Evolutionary conservation across 1,140 invertebrate genomes (phyloP), one percentile per base, ranked within the genome.

Genomic region (Temnothorax longispinosus): DNA sequence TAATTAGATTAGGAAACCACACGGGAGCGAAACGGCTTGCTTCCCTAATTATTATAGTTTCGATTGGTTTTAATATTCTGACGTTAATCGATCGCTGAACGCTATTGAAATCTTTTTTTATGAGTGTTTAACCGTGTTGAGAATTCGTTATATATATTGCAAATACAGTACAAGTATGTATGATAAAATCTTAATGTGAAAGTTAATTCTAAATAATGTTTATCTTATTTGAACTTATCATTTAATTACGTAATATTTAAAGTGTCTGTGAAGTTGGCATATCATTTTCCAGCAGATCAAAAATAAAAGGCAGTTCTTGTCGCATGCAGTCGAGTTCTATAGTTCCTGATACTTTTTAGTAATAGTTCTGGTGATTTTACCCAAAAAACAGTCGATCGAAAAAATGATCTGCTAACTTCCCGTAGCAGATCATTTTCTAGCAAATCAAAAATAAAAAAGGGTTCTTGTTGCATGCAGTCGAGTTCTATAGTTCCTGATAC

Each of bases 1-100:
- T 82, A 82, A 86, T 86, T 86, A 82, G 77, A 86, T 86, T 86
- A 81, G 67, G 69, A 77, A 32, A 18, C 15, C 27, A 54, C 10
- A 50, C 54, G 41, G 13, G 3, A 6, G 38, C 38, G 38, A 35
- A 62, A 21, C n/a, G 7, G n/a, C 38, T 32, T 11, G 47, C n/a
- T 67, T 41, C 13, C 2, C 11, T n/a, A 18, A 52, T 18, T 27
- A 27, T 54, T 41, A 67, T 32, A 27, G 27, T 27, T 54, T 52
- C 13, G 3, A 78, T 38, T 1, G 38, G 15, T 67, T 80, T 80
- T 27, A 32, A 8, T 54, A 67, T 18, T 67, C n/a, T 6, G 18
- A 65, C 13, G 60, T 8, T 35, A 15, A 32, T 50, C 27, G n/a
- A 38, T 62, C 15, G 11, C 5, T 6, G 6, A 69, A 6, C 2